Base-by-base conservation (phyloP, 92 coral and sea anemone species). In the Porites cylindrica region DNA sequence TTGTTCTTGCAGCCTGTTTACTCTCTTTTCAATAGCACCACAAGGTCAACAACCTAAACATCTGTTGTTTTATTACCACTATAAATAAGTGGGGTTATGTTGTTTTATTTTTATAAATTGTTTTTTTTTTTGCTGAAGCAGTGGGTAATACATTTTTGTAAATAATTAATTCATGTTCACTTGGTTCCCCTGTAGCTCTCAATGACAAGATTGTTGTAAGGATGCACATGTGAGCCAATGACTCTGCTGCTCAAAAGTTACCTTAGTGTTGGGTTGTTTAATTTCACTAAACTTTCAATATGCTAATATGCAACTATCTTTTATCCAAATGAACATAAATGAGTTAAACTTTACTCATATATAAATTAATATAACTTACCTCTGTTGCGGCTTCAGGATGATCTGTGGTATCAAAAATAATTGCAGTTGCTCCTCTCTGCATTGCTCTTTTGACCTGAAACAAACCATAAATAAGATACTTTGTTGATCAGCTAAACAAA, bases 351-450 rank as follows among this genome's bases (percentile, higher is more conserved):
- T 38, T 38, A 38, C 47, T 38, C 6, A 4, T 8, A 56, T 56
- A 10, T 56, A 10, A 56, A n/a, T n/a, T n/a, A n/a, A 10, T 56
- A 2, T 17, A 2, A 62, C 8, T 75, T 94, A 97, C 99, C 98
- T 97, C 96, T 6, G 47, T 51, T 38, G 89, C 96, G 19, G 99
- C 99, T 14, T 84, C 91, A n/a, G 98, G 99, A 81, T 91, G 47
- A 79, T 97, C 98, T 23, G 97, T 95, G 21, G 93, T 89, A 76
- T 97, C 99, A 88, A 97, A 97, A 70, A 97, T 97, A 19, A 97
- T 94, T 20, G 99, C 99, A 38, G 96, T 97, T 64, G 99, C 99
- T 47, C 99, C 99, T 51, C 96, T 87, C 67, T 93, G 95, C 82
- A 95, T 91, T n/a, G 99, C 99, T 91, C 98, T 86, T 68, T 85